phyloP scores from a whole-genome alignment of 1,140 invertebrate genomes.

The Drosophila kurseongensis region DNA sequence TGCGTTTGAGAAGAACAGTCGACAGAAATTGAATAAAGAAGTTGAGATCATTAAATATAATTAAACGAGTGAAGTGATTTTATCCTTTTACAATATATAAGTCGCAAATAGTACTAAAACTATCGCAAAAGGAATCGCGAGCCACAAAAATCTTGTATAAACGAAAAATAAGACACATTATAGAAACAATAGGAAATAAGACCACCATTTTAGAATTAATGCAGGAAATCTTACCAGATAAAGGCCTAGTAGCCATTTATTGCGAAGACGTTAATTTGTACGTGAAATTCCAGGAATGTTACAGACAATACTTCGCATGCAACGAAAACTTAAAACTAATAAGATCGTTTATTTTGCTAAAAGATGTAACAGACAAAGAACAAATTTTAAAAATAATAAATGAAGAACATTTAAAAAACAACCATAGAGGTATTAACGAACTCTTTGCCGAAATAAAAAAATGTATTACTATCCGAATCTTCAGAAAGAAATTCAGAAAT shows the following conservation, averaged over 20 bases:
- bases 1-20: too few species aligned
- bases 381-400: constrained; percentile 13
- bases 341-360: constrained; percentile 5
- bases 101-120: not conserved
- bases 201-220: not conserved
- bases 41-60: too few species aligned
- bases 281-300: constrained; percentile 13
- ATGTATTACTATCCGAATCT: constrained; percentile 11
- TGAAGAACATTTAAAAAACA: constrained; percentile 12
- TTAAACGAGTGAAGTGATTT: too few species aligned
- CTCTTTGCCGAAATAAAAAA: constrained; percentile 1
- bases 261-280: constrained; percentile 3
- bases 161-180: constrained; percentile 3
- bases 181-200: constrained; percentile 8
- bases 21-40: too few species aligned
- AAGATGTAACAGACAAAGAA: constrained; percentile 9
- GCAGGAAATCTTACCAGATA: constrained; percentile 7
- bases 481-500: constrained; percentile 11
- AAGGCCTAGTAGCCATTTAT: constrained; percentile 9
- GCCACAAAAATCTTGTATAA: constrained; percentile 2
- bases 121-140: constrained; percentile 2
- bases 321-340: constrained; percentile 15
- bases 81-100: not conserved
- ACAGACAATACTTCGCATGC: constrained; percentile 15
- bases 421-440: constrained; percentile 9